Evolutionary conservation across 30 jellyfish, hydroid and myxozoan genomes (phyloP).

Genomic region (Rhopilema esculentum): DNA sequence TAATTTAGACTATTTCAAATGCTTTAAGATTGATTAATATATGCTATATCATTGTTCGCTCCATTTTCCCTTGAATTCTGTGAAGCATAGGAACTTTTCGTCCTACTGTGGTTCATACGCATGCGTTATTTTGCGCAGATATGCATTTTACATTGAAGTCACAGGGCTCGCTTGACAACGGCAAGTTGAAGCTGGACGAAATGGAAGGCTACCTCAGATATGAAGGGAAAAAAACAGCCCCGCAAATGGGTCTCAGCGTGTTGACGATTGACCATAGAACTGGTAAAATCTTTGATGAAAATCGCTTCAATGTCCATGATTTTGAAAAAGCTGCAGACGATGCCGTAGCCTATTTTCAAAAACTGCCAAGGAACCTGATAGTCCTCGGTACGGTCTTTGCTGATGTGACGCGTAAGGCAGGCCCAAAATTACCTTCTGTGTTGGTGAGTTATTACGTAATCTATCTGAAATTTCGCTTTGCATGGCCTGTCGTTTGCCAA

Average conservation of each 20-base stretch:
- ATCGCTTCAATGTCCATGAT: constrained; percentile 8
- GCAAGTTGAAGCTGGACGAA: neutral
- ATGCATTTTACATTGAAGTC: constrained; percentile 50
- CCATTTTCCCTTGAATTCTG: too few relatives aligned
- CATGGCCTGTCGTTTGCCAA: too few relatives aligned
- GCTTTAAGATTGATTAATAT: too few relatives aligned
- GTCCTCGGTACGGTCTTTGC: constrained; percentile 39
- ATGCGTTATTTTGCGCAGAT: neutral
- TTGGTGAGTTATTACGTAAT: too few relatives aligned
- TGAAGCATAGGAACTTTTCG: too few relatives aligned
- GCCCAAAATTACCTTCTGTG: neutral
- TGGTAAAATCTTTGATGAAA: constrained; percentile 11
- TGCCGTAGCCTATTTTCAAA: neutral
- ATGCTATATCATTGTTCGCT: too few relatives aligned
- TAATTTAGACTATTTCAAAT: too few relatives aligned
- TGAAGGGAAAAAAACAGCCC: neutral
- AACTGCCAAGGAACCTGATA: constrained; percentile 25
- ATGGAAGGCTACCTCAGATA: constrained; percentile 16
- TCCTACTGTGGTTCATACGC: neutral
- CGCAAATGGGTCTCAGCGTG: constrained; percentile 1
- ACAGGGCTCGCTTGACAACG: constrained; percentile 23
- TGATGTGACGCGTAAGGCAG: constrained; percentile 14
- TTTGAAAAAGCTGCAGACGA: neutral
- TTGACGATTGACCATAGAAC: constrained; percentile 32
- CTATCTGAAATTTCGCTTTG: too few relatives aligned